Conservation (phyloP, 2,888 invertebrate species). For the Oscheius sp. region DNA sequence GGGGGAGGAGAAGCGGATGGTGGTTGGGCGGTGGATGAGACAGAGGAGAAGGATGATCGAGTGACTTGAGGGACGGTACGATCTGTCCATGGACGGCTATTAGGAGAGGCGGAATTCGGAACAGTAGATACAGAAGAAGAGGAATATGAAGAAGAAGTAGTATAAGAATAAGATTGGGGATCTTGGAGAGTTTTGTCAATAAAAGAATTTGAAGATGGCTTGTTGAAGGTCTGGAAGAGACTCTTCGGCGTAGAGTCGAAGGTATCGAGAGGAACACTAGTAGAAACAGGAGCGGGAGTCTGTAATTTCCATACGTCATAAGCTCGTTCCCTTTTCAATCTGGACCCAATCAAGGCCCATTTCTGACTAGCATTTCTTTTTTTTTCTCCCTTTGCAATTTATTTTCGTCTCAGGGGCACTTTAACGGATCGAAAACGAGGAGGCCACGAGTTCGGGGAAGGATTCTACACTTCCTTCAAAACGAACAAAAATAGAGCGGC, state of each 20-base stretch:
- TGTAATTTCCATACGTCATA: not conserved
- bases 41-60: constrained; percentile 17
- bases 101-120: not conserved
- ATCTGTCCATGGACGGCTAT: not conserved
- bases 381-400: constrained; percentile 17
- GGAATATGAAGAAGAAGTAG: constrained; percentile 2
- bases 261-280: constrained; percentile 11
- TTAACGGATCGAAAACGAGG: constrained; percentile 20
- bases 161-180: constrained; percentile 4
- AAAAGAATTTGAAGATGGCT: constrained; percentile 24
- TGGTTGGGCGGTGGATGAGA: not conserved
- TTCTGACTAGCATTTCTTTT: not conserved
- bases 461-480: not conserved
- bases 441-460: not conserved
- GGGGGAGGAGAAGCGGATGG: not conserved
- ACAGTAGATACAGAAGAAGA: constrained; percentile 12
- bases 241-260: constrained; percentile 35
- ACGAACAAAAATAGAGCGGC: not conserved
- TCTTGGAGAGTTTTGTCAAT: constrained; percentile 19
- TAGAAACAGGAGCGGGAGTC: constrained; percentile 1
- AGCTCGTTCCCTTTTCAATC: not conserved
- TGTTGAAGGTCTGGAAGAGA: constrained; percentile 27
- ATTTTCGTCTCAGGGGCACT: constrained; percentile 27
- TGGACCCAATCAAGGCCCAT: no score
- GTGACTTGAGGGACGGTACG: constrained; percentile 3